Evolutionary conservation across 2,797 vertebrate genomes (phyloP), one percentile per base, ranked within the genome.

Genomic region (Epinephelus coioides): DNA sequence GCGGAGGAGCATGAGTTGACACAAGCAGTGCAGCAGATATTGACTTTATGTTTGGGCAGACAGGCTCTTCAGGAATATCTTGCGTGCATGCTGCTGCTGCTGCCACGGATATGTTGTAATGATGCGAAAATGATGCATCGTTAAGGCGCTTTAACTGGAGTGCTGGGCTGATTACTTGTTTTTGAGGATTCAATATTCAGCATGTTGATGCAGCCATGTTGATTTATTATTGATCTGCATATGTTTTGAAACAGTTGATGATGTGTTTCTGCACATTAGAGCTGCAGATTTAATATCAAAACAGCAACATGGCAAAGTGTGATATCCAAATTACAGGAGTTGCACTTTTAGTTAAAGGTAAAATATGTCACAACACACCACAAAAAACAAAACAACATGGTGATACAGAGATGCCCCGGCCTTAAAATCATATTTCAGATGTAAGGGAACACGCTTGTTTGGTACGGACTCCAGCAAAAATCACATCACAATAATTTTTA

Each of bases 1-100:
- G 23, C 6, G 43, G 63, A 54, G 73, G 44, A 53, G 49, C 76
- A 72, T 50, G 74, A 80, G 57, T 72, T 67, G 72, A 85, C 74
- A 69, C 72, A 30, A 74, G 66, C 81, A 3, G 55, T 63, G 82
- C 86, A 77, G 82, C 79, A 85, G 74, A 27, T 21, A 27, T 38
- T 17, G 68, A 21, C 55, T n/a, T 53, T 7, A 12, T 74, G 51
- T 75, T 56, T 62, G 23, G 55, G n/a, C 62, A 43, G 34, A 53
- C 60, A 1, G 46, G 18, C 15, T 38, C 55, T 2, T 60, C 51
- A 6, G 49, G 51, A 27, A 13, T 5, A 15, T 27, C 40, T n/a
- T 2, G 18, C 67, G 57, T 15, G 25, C 38, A 30, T 51, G 9
- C 69, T 23, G 56, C 27, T 19, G 46, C 46, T 63, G 47, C 49